Evolutionary conservation across 2,113 vertebrate genomes (phyloP), one percentile per base, ranked within the genome.

Genomic region (Gadus chalcogrammus): DNA sequence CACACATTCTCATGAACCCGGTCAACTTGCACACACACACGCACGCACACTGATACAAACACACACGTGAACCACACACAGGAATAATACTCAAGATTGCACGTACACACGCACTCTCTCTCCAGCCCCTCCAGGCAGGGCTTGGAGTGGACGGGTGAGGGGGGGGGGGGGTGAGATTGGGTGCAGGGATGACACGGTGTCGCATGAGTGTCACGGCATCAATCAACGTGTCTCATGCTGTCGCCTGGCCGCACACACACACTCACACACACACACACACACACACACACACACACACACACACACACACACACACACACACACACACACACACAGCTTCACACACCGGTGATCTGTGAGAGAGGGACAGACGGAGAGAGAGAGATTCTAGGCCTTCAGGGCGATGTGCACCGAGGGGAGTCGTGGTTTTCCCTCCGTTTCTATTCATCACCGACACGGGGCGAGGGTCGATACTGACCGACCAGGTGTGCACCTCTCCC

Each of bases 191-290:
- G 88, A 82, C 84, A 88, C 72, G 71, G 72, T 61, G 76, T 79
- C 5, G 42, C 78, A 74, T 52, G 58, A 71, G 76, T 90, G 87
- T 87, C 88, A 80, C 78, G 69, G 84, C 85, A 85, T 89, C 87
- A 80, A 87, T 90, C 90, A 89, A 84, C 73, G 79, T 80, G 87
- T 84, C 85, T 78, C 78, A 79, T 75, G 75, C 84, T 74, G 80
- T 79, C 64, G 76, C 72, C 75, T 22, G 0, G 73, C 74, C 75
- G 84, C 83, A 81, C 80, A 64, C 65, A 42, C 38, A 42, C 22
- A 24, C 22, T 1, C 22, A 24, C 22, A 24, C 2, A 42, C 38
- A 42, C 22, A 24, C 22, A 24, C 22, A 24, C 22, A 24, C 2
- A 24, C 22, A 24, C 22, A 24, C 22, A 24, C 42, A 48, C 87